Evolutionary conservation across 1,140 invertebrate species (phyloP).

Genomic region (Brachionus manjavacas): DNA sequence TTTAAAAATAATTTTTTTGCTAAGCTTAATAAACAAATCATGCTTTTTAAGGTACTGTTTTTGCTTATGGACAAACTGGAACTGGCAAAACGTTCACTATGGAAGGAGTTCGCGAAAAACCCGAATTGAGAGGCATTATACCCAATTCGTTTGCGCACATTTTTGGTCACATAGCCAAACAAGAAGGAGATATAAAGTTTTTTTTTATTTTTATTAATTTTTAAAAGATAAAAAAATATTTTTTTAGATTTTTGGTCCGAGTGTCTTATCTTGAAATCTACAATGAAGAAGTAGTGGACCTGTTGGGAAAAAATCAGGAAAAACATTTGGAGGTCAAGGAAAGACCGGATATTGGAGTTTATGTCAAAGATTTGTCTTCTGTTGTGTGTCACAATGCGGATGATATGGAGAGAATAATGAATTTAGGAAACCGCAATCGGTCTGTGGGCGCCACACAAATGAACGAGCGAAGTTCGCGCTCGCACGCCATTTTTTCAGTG

Average conservation of each 20-base stretch:
- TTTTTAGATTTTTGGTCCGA: slow-evolving; percentile 72
- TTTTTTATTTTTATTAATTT: not conserved
- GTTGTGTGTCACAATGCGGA: slow-evolving; percentile 70
- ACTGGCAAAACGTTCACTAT: slow-evolving; percentile 61
- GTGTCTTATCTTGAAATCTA: slow-evolving; percentile 88
- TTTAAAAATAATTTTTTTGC: too few species aligned
- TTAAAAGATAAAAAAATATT: not conserved
- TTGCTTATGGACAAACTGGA: slow-evolving; percentile 63
- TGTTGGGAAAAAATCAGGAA: slow-evolving; percentile 67
- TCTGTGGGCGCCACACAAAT: slow-evolving; percentile 90
- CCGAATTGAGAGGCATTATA: slow-evolving; percentile 70
- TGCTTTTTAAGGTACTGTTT: slow-evolving; percentile 61
- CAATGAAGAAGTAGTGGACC: slow-evolving; percentile 74
- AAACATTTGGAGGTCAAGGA: slow-evolving; percentile 61
- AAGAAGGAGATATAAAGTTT: slow-evolving; percentile 62
- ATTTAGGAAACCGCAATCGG: slow-evolving; percentile 69
- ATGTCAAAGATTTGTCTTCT: slow-evolving; percentile 63
- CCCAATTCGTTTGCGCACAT: slow-evolving; percentile 66
- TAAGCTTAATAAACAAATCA: too few species aligned
- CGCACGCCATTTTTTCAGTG: slow-evolving; percentile 96
- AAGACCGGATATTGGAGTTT: slow-evolving; percentile 35
- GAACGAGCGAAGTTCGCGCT: slow-evolving; percentile 97
- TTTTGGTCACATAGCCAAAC: slow-evolving; percentile 61
- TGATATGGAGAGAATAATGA: slow-evolving; percentile 71
- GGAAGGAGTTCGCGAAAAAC: slow-evolving; percentile 61